A percentile compares a stretch with the other conserved stretches of the same genome.
These are phyloP conservation scores for Chelonia mydas DNA, from an alignment of 2,797 vertebrate species.

Conservation along the genomic window DNA sequence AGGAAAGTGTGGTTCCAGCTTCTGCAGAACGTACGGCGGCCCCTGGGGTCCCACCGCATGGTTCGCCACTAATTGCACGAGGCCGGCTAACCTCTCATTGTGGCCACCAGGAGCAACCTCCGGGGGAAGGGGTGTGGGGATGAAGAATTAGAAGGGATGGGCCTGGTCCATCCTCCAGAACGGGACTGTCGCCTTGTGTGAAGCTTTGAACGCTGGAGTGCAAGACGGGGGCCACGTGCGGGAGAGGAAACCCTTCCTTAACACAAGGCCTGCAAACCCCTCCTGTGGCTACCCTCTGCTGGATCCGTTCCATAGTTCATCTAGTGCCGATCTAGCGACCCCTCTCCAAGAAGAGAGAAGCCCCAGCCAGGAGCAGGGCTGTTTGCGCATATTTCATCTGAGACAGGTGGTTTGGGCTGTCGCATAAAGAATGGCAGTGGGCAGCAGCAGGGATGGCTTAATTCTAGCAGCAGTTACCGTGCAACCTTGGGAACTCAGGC, in stretches of 20 bases:
- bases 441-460: no score
- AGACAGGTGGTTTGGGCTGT: not conserved
- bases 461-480: not conserved
- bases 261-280: not conserved
- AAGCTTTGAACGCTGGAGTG: not conserved
- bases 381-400: not conserved
- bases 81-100: conserved; percentile 73
- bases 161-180: not conserved
- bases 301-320: not conserved
- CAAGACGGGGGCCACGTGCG: not conserved
- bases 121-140: conserved; percentile 30
- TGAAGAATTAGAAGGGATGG: not conserved
- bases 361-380: not conserved
- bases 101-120: conserved; percentile 62
- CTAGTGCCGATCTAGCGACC: fast-evolving
- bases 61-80: conserved; percentile 72
- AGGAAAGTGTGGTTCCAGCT: conserved; percentile 78
- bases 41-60: conserved; percentile 66
- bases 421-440: not conserved
- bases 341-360: not conserved
- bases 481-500: not conserved
- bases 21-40: conserved; percentile 68
- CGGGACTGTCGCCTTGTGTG: not conserved
- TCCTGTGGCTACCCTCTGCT: not conserved
- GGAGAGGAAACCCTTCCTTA: not conserved